phyloP scores from a whole-genome alignment of 2,113 vertebrate genomes.

The Mastomys coucha region DNA sequence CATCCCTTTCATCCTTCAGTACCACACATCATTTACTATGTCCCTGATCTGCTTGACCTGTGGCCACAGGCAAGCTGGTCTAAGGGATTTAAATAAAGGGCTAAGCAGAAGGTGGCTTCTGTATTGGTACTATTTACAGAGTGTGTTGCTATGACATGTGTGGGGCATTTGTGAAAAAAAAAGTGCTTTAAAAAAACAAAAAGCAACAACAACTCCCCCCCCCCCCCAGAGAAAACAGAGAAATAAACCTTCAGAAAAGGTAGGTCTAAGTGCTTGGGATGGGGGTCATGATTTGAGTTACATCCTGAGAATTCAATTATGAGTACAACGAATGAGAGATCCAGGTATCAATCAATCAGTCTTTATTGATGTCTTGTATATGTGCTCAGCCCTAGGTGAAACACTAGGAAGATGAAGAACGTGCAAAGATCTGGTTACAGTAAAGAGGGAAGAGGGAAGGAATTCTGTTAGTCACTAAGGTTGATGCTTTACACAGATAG shows the following conservation, averaged over 20 bases:
- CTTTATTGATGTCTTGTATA: background rate
- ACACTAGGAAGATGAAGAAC: background rate
- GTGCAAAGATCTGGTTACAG: background rate
- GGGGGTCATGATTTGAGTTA: background rate
- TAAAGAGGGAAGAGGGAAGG: conserved; percentile 6
- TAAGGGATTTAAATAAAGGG: conserved; percentile 48
- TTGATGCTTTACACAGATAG: background rate
- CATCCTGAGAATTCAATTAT: background rate
- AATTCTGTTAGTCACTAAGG: background rate
- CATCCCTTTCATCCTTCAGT: background rate
- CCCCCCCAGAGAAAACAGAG: background rate
- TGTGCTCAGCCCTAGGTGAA: background rate
- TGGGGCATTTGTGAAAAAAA: conserved; percentile 1
- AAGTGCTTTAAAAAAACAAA: background rate
- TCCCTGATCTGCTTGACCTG: background rate
- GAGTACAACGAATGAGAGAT: background rate
- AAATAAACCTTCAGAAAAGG: background rate
- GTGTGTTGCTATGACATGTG: background rate
- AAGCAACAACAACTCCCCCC: too few species aligned
- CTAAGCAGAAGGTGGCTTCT: background rate
- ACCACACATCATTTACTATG: background rate
- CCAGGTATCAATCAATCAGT: background rate
- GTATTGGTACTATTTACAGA: background rate
- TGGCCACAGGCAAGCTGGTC: background rate
- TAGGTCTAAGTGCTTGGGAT: background rate